Percentiles rank a stretch among this genome's conserved stretches.
These are phyloP conservation scores for Centropyge bicolor DNA, from an alignment of 2,797 vertebrate genomes.

Conservation along the genomic window DNA sequence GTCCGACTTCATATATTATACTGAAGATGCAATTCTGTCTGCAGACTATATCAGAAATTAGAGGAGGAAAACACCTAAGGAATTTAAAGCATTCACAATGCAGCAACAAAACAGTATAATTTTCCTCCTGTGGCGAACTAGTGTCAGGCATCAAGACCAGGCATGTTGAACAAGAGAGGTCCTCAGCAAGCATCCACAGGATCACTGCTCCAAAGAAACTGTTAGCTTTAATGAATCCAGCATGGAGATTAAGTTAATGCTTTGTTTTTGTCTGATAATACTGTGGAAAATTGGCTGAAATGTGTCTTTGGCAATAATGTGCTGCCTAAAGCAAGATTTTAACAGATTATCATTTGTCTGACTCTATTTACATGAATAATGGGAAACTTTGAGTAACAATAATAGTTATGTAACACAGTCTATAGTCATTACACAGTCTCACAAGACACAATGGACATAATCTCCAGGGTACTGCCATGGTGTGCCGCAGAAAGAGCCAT, in stretches of 20 bases:
- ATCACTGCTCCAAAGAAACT: not conserved
- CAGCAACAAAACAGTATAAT: not conserved
- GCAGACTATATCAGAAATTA: not conserved
- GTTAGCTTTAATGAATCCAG: not conserved
- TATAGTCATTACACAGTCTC: slow-evolving; percentile 12
- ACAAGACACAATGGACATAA: not conserved
- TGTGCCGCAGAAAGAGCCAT: not conserved
- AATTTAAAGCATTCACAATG: not conserved
- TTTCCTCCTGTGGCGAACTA: not conserved
- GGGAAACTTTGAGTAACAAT: not conserved
- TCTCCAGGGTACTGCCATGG: not conserved
- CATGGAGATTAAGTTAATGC: not conserved
- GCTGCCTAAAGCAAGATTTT: not conserved
- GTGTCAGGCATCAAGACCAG: not conserved
- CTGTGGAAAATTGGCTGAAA: not conserved
- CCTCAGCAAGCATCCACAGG: not conserved
- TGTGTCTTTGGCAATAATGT: not conserved
- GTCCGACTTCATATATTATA: not conserved
- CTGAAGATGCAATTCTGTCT: not conserved
- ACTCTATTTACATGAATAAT: not conserved
- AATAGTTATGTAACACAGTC: not conserved
- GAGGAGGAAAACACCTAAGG: not conserved
- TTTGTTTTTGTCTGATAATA: not conserved
- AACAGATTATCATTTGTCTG: not conserved
- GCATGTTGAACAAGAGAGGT: not conserved